phyloP scores from a whole-genome alignment of 2,113 vertebrate genomes.

The Xyrauchen texanus region DNA sequence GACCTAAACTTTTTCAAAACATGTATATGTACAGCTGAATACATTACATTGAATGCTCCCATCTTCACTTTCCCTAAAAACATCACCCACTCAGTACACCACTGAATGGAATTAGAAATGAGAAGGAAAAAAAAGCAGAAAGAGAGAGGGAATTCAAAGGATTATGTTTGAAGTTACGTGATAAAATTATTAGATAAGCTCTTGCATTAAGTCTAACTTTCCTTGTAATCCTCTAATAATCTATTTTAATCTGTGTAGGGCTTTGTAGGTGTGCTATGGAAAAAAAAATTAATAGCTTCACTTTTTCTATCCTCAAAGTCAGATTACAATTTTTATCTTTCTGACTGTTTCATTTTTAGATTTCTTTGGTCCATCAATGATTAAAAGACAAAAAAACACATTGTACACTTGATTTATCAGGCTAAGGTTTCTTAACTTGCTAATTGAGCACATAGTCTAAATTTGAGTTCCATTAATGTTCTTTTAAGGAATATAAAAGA shows the following conservation, averaged over 20 bases:
- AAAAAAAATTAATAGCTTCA: too few relatives aligned
- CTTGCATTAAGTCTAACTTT: slow-evolving; percentile 58
- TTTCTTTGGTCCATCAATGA: too few relatives aligned
- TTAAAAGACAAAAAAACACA: too few relatives aligned
- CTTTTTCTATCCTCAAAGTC: background rate
- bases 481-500: background rate
- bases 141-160: slow-evolving; percentile 46
- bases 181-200: slow-evolving; percentile 53
- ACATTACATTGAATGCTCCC: background rate
- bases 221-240: slow-evolving; percentile 67
- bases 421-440: too few relatives aligned
- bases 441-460: too few relatives aligned
- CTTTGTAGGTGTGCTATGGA: slow-evolving; percentile 60
- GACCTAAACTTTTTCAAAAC: too few relatives aligned
- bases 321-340: background rate
- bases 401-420: too few relatives aligned
- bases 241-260: slow-evolving; percentile 65
- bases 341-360: too few relatives aligned
- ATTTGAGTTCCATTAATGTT: too few relatives aligned
- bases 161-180: slow-evolving; percentile 65
- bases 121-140: slow-evolving; percentile 3
- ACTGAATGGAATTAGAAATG: slow-evolving; percentile 36
- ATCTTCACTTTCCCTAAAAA: background rate
- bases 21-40: background rate
- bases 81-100: background rate